Base-by-base conservation (phyloP, 2,888 invertebrate species). In the Patella ulyssiponensis region DNA sequence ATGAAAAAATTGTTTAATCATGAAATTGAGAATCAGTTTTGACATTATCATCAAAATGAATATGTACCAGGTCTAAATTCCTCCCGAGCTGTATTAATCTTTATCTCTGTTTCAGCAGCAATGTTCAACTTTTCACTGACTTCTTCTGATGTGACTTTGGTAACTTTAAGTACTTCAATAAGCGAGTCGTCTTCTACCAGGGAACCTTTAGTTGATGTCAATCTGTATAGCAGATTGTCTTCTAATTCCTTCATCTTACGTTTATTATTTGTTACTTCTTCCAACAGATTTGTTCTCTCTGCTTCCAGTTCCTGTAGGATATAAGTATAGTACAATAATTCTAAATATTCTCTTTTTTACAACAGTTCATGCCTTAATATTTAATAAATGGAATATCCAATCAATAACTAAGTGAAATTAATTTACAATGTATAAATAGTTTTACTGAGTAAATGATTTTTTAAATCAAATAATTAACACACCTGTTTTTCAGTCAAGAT, bases 211-310 rank as follows among this genome's bases (percentile, higher is more conserved):
- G 97, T 97, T 2, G 98, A 97, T 73, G 97, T 98, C 75, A 98
- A 93, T n/a, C 98, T 94, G 87, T 95, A 95, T 17, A 98, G 93
- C 74, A 98, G 93, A 91, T 98, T 98, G 77, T 96, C 96, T 92
- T 98, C 98, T 17, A 98, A 93, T 89, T 97, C 97, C 91, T 98
- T 97, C 96, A 98, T 98, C 85, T 96, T 96, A 80, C 97, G 94
- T 91, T 98, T 98, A 93, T 98, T 98, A 89, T 96, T 96, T 94
- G 98, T 97, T 0, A 98, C 98, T 2, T 97, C 98, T 92, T 98
- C 97, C 89, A 98, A 96, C 14, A 98, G 93, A 12, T 96, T 95
- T 0, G 98, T 97, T 76, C 98, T 93, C 92, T 98, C 98, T 74
- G 97, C 96, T 92, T 98, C 98, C 80, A 98, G 93, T 89, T 98